Evolutionary conservation across 2,113 vertebrate genomes (phyloP).

Genomic region (Hippopotamus amphibius): DNA sequence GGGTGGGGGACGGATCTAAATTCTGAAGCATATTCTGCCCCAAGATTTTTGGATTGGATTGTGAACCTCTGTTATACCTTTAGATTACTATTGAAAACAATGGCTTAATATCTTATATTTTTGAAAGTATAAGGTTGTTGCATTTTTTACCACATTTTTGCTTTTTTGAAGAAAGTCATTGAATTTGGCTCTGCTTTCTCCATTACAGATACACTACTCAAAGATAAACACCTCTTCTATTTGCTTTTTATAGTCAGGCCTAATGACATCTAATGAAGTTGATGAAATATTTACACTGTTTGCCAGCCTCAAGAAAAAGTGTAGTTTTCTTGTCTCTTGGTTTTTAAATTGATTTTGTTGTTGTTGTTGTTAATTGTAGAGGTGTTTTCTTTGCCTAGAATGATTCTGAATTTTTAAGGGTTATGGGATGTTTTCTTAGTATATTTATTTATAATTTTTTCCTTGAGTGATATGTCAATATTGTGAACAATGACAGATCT

Average conservation of each 20-base stretch:
- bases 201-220: not conserved
- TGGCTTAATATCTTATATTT: not conserved
- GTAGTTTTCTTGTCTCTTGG: not conserved
- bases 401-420: not conserved
- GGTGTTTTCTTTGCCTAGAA: constrained; percentile 1
- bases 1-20: not conserved
- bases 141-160: not conserved
- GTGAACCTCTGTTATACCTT: not conserved
- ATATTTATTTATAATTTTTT: constrained; percentile 25
- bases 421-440: not conserved
- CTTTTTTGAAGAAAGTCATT: constrained; percentile 40
- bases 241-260: constrained; percentile 22
- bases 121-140: not conserved
- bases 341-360: constrained; percentile 7
- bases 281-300: not conserved
- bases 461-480: not conserved
- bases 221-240: constrained; percentile 1
- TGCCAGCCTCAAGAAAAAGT: not conserved
- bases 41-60: constrained; percentile 45
- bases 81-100: not conserved
- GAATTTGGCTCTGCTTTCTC: not conserved
- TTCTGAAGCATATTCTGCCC: not conserved
- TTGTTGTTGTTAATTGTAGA: not conserved
- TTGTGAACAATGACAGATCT: not conserved
- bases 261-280: constrained; percentile 24